phyloP scores from a whole-genome alignment of 2,113 vertebrate species.

The Ondatra zibethicus region DNA sequence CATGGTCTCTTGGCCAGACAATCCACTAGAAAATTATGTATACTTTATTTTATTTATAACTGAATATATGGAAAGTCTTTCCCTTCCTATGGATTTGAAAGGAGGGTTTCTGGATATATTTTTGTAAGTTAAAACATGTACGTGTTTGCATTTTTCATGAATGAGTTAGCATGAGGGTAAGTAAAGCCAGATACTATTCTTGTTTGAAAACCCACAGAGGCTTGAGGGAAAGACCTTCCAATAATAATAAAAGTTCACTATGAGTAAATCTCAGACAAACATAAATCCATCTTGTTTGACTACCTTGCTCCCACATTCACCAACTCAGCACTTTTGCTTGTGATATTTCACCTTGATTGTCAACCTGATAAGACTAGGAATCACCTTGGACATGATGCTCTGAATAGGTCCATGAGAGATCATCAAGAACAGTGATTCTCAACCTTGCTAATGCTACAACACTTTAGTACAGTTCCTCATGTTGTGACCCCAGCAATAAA shows the following conservation, averaged over 20 bases:
- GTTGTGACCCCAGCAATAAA: neutral
- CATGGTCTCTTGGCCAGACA: neutral
- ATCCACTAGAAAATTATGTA: constrained; percentile 32
- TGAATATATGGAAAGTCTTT: neutral
- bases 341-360: neutral
- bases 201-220: neutral
- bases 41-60: constrained; percentile 37
- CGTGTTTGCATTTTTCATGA: neutral
- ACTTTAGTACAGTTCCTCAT: too few relatives aligned
- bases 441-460: neutral
- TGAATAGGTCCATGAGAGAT: neutral
- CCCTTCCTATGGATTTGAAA: neutral
- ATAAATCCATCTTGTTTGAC: neutral
- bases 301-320: neutral
- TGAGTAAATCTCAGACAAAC: neutral
- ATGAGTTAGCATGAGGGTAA: neutral
- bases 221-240: neutral
- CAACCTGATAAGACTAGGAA: neutral
- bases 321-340: neutral
- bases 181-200: neutral
- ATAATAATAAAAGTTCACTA: neutral
- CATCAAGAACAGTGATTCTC: neutral
- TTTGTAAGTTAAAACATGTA: constrained; percentile 13
- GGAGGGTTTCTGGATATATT: neutral
- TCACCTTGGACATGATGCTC: too few relatives aligned